Evolutionary conservation across 2,113 vertebrate species (phyloP).

Genomic region (Sialia sialis): DNA sequence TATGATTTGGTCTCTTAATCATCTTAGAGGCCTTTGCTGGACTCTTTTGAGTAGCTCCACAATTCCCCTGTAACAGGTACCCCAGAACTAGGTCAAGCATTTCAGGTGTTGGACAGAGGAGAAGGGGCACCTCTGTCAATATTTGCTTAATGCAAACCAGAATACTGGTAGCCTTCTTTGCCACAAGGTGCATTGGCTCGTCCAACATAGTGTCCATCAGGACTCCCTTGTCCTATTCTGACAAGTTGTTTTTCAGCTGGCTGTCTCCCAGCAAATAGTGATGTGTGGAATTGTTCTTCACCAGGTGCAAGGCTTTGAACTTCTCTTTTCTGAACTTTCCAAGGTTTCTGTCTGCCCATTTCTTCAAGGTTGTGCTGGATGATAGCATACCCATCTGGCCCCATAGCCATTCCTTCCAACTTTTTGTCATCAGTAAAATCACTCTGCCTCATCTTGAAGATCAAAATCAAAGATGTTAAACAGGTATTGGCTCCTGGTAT

Average conservation of each 20-base stretch:
- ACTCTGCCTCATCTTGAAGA: fast-evolving
- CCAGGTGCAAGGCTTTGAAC: background rate
- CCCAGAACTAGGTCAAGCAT: background rate
- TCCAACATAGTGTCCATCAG: background rate
- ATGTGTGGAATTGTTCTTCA: background rate
- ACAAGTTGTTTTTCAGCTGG: background rate
- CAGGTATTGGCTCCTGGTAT: background rate
- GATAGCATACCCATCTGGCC: background rate
- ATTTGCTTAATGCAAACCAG: background rate
- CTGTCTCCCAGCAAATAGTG: background rate
- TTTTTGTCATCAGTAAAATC: background rate
- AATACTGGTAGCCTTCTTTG: background rate
- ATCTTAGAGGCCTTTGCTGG: background rate
- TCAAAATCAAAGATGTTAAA: background rate
- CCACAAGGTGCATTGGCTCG: fast-evolving
- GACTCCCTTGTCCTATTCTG: background rate
- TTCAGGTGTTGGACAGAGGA: background rate
- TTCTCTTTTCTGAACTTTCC: background rate
- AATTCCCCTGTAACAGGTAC: background rate
- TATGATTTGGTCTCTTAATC: background rate
- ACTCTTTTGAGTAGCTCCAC: background rate
- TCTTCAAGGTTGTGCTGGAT: background rate
- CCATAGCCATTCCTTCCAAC: background rate
- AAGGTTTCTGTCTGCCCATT: background rate
- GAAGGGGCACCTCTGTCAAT: background rate